These are phyloP conservation scores for Autographa pulchrina DNA, from an alignment of 2,888 invertebrate genomes.

Conservation along the genomic window DNA sequence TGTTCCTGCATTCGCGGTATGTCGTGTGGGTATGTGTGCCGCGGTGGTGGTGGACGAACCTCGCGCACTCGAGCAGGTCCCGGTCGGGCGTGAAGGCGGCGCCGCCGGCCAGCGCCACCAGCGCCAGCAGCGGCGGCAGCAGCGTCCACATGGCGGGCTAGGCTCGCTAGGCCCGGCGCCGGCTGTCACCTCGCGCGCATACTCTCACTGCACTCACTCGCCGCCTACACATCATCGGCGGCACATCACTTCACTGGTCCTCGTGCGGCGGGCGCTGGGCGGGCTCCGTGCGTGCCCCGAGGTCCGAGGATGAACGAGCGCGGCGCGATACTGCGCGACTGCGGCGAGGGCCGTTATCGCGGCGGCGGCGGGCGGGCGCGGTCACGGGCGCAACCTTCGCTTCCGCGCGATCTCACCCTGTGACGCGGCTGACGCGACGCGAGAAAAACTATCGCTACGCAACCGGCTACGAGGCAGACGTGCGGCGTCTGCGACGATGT, in stretches of 20 bases:
- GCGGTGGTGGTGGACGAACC: constrained; percentile 74
- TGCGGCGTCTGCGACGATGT: constrained; percentile 63
- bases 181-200: constrained; percentile 75
- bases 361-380: constrained; percentile 81
- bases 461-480: constrained; percentile 65
- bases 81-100: constrained; percentile 80
- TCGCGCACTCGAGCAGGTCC: constrained; percentile 86
- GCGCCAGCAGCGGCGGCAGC: constrained; percentile 78
- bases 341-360: constrained; percentile 69
- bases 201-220: constrained; percentile 80
- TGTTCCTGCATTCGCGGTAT: constrained; percentile 19
- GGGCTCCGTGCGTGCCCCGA: constrained; percentile 65
- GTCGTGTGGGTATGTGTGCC: constrained; percentile 7
- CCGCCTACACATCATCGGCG: constrained; percentile 81
- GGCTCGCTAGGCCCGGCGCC: constrained; percentile 74
- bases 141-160: constrained; percentile 83
- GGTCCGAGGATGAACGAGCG: constrained; percentile 83
- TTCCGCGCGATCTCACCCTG: constrained; percentile 83
- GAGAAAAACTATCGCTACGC: constrained; percentile 69
- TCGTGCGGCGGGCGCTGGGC: constrained; percentile 60
- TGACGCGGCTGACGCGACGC: constrained; percentile 68
- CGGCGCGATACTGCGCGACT: constrained; percentile 82
- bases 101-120: constrained; percentile 78
- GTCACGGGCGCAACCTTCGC: constrained; percentile 89
- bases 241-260: constrained; percentile 81